phyloP scores from a whole-genome alignment of 2,797 vertebrate genomes.

The Heteromormyrus szaboi region DNA sequence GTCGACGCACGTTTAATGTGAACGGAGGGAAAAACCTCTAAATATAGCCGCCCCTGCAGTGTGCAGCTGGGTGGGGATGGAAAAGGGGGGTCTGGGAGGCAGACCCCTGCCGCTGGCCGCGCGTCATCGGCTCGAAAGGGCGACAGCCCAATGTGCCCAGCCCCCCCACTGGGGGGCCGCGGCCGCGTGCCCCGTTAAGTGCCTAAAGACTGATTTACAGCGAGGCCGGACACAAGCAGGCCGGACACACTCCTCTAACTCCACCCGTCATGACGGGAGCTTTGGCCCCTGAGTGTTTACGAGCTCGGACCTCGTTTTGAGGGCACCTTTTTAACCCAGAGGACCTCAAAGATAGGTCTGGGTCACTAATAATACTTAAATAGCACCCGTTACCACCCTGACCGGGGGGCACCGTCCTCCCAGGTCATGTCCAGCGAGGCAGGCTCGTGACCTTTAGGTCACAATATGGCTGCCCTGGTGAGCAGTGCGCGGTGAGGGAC shows the following conservation, averaged over 20 bases:
- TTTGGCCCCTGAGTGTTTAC: conserved; percentile 5
- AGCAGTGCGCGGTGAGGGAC: conserved; percentile 5
- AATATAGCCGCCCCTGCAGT: conserved; percentile 52
- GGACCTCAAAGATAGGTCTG: conserved; percentile 55
- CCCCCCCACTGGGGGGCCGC: conserved; percentile 44
- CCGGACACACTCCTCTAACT: neutral
- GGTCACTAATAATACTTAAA: conserved; percentile 46
- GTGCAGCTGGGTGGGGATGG: conserved; percentile 27
- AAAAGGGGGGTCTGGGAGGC: conserved; percentile 60
- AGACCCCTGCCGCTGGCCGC: conserved; percentile 52
- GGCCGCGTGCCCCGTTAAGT: conserved; percentile 46
- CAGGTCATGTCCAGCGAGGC: conserved; percentile 1
- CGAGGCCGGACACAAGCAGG: neutral
- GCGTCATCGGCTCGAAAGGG: conserved; percentile 56
- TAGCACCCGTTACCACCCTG: conserved; percentile 41
- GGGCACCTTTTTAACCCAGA: neutral
- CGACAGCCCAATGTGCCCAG: conserved; percentile 52
- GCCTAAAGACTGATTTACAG: conserved; percentile 54
- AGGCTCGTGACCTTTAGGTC: conserved; percentile 12
- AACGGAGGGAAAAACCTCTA: conserved; percentile 62
- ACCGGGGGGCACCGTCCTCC: conserved; percentile 32
- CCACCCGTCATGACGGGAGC: conserved; percentile 3
- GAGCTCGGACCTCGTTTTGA: neutral
- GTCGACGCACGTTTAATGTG: conserved; percentile 15
- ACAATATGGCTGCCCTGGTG: conserved; percentile 18